Evolutionary conservation across 2,797 vertebrate genomes (phyloP).

Genomic region (Neosalanx taihuensis): DNA sequence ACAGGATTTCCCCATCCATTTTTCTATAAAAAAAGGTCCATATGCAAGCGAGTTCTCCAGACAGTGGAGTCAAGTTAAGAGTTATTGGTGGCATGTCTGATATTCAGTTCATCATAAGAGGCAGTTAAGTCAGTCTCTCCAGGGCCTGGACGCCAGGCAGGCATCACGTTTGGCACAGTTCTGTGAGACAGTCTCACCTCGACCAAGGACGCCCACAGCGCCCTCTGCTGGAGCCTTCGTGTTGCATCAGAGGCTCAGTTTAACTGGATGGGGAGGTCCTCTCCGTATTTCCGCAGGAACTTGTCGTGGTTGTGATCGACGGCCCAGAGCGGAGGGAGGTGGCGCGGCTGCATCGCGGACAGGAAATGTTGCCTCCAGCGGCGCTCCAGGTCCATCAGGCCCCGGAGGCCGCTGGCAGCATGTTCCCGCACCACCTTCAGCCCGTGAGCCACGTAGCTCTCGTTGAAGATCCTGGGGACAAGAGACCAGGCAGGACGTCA

Average conservation of each 20-base stretch:
- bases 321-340: slow-evolving; percentile 92
- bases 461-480: slow-evolving; percentile 85
- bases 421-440: slow-evolving; percentile 89
- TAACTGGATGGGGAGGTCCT: slow-evolving; percentile 80
- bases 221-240: background rate
- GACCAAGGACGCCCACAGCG: background rate
- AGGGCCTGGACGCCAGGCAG: background rate
- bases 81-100: slow-evolving; percentile 13
- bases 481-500: background rate
- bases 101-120: slow-evolving; percentile 14
- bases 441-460: slow-evolving; percentile 89
- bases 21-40: slow-evolving; percentile 54
- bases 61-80: too few relatives aligned
- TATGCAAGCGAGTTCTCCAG: slow-evolving; percentile 20
- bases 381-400: slow-evolving; percentile 90
- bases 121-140: background rate
- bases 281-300: slow-evolving; percentile 88
- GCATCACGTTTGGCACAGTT: slow-evolving; percentile 22
- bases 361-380: slow-evolving; percentile 97
- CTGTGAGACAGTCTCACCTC: background rate
- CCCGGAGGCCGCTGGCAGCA: slow-evolving; percentile 76
- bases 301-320: slow-evolving; percentile 92
- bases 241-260: slow-evolving; percentile 40
- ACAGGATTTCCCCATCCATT: slow-evolving; percentile 2
- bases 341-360: slow-evolving; percentile 84